Evolutionary conservation across 2,888 invertebrate genomes (phyloP).

Genomic region (Iselma pallidipennis): DNA sequence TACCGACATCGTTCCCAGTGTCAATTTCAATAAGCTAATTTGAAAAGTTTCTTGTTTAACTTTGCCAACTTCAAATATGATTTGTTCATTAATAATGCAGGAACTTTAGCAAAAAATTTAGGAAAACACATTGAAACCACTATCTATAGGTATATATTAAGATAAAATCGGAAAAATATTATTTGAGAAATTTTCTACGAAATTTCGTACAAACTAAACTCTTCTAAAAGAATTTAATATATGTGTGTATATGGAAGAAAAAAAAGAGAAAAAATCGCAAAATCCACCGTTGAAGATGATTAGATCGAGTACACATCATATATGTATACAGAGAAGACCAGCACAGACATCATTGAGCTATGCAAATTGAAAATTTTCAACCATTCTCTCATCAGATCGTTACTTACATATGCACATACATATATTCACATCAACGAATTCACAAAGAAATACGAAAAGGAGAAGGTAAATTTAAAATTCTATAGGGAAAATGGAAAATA

Average conservation of each 20-base stretch:
- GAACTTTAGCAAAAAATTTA: too few species aligned
- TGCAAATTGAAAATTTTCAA: constrained; percentile 38
- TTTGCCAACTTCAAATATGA: background rate
- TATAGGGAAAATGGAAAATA: constrained; percentile 5
- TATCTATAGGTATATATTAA: too few species aligned
- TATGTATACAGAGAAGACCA: too few species aligned
- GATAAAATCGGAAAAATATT: too few species aligned
- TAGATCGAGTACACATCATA: constrained; percentile 29
- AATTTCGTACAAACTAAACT: too few species aligned
- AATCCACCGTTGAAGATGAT: constrained; percentile 19
- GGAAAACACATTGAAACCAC: too few species aligned
- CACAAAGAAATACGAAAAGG: constrained; percentile 33
- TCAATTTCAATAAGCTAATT: constrained; percentile 23
- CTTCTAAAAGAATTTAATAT: too few species aligned
- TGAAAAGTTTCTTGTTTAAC: constrained; percentile 12
- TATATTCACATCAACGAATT: constrained; percentile 35
- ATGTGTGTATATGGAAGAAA: too few species aligned
- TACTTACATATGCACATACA: constrained; percentile 41
- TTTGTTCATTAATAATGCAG: background rate
- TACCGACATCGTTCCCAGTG: constrained; percentile 16
- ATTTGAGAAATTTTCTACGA: too few species aligned
- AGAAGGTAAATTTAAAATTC: constrained; percentile 27
- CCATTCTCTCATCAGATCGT: constrained; percentile 33
- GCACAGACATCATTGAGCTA: constrained; percentile 28
- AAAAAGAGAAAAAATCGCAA: too few species aligned